These are phyloP conservation scores for Philereme vetulata DNA, from an alignment of 2,888 invertebrate genomes.

Conservation along the genomic window DNA sequence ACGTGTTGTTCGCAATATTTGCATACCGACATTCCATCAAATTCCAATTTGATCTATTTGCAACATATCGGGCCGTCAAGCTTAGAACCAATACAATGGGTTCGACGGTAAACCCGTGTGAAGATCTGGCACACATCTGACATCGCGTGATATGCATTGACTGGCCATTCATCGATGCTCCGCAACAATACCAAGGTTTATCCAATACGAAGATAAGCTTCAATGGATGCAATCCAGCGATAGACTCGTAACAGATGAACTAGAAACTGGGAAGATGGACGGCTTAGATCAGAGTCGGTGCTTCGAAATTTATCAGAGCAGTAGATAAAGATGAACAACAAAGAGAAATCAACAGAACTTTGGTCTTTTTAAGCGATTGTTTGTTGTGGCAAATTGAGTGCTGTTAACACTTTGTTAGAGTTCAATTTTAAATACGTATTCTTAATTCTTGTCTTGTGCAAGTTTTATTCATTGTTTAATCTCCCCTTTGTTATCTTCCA, in stretches of 20 bases:
- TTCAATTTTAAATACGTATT: too few relatives aligned
- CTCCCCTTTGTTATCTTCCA: too few relatives aligned
- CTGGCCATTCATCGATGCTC: slow-evolving; percentile 31
- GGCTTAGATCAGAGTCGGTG: neutral
- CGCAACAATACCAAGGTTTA: slow-evolving; percentile 34
- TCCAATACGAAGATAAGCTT: slow-evolving; percentile 28
- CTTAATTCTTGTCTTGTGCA: too few relatives aligned
- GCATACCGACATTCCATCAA: slow-evolving; percentile 22
- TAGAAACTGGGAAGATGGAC: slow-evolving; percentile 16
- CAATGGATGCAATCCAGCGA: slow-evolving; percentile 23
- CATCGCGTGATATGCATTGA: slow-evolving; percentile 34
- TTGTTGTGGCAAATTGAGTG: too few relatives aligned
- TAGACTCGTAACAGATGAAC: slow-evolving; percentile 22
- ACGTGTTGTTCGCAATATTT: slow-evolving; percentile 10
- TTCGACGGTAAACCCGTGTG: slow-evolving; percentile 32
- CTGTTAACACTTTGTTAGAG: too few relatives aligned
- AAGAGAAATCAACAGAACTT: too few relatives aligned
- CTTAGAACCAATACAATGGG: slow-evolving; percentile 31
- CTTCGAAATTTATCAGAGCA: neutral
- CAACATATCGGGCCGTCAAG: slow-evolving; percentile 32
- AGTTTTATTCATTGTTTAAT: too few relatives aligned
- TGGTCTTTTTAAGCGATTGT: too few relatives aligned
- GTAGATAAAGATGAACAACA: neutral
- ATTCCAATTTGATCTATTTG: slow-evolving; percentile 24
- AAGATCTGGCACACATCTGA: slow-evolving; percentile 37